Base-by-base conservation (phyloP, 2,113 vertebrate species). In the Etheostoma cragini region DNA sequence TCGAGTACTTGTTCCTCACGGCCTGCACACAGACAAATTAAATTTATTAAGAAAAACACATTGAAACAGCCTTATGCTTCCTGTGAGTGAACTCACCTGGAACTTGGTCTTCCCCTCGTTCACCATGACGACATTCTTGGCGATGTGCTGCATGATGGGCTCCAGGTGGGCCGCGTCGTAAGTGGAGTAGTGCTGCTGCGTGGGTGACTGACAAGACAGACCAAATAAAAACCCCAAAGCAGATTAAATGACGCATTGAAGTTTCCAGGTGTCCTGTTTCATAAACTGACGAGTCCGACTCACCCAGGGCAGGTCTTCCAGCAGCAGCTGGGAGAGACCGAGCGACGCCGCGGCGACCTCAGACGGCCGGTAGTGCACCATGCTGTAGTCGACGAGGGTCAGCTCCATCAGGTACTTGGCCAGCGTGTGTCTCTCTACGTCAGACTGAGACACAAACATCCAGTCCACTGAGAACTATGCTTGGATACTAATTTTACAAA, bases 331-430 rank as follows among this genome's bases (percentile, higher is more conserved):
- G 16, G 97, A 95, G 15, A 99, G 92, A 83, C 96, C 97, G 17
- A 97, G 88, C 0, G 97, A 93, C 0, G 98, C 98, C 0, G 98
- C 97, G 0, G 97, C 98, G 0, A 97, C 81, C 92, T 96, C 96
- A 1, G 98, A 99, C 1, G 98, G 98, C 12, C 91, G 93, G 6
- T 96, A 94, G 76, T 99, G 98, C 7, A 97, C 97, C 98, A 99
- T 97, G 52, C 96, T 92, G 0, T 99, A 99, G 92, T 99, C 98
- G 0, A 95, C n/a, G 2, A 99, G 95, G 0, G 97, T 97, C 92
- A 99, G 89, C 88, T 99, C 98, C 96, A 99, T 97, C 38, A 99
- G 90, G 14, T 99, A 99, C 60, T 99, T 99, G 47, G 97, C 97
- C 74, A 99, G 93, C 0, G 96, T 98, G 74, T 99, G 97, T 26